These are phyloP conservation scores for Zelostemma sp. DNA, from an alignment of 1,140 invertebrate species.

Conservation along the genomic window DNA sequence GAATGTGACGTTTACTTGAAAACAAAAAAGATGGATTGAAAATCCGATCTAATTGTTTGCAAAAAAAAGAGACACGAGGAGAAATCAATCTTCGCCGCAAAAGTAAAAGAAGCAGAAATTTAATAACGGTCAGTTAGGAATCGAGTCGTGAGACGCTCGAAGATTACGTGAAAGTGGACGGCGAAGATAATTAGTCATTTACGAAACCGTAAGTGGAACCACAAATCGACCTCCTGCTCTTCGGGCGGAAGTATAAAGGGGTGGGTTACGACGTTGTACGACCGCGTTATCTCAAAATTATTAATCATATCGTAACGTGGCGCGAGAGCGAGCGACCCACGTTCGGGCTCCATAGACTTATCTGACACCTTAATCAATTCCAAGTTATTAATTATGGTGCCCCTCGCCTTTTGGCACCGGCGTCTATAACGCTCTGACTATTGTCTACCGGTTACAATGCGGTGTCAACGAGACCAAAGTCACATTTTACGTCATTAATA, in stretches of 20 bases:
- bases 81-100: too few relatives aligned
- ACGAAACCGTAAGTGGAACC: slow-evolving; percentile 65
- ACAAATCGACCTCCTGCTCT: slow-evolving; percentile 57
- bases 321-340: slow-evolving; percentile 50
- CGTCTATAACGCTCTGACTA: slow-evolving; percentile 52
- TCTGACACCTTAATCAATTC: slow-evolving; percentile 70
- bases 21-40: too few relatives aligned
- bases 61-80: too few relatives aligned
- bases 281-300: slow-evolving; percentile 66
- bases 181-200: slow-evolving; percentile 66
- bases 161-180: slow-evolving; percentile 49
- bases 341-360: slow-evolving; percentile 53
- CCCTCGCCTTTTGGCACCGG: slow-evolving; percentile 47
- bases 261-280: slow-evolving; percentile 39
- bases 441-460: slow-evolving; percentile 63
- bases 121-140: slow-evolving; percentile 13
- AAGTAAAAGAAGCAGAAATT: slow-evolving; percentile 12
- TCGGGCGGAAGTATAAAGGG: slow-evolving; percentile 46
- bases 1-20: not conserved
- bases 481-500: slow-evolving; percentile 64
- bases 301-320: slow-evolving; percentile 65
- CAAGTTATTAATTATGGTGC: slow-evolving; percentile 67
- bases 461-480: slow-evolving; percentile 62
- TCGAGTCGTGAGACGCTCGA: slow-evolving; percentile 22
- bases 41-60: too few relatives aligned